phyloP scores from a whole-genome alignment of 2,113 vertebrate genomes.

The Orthonyx spaldingii region DNA sequence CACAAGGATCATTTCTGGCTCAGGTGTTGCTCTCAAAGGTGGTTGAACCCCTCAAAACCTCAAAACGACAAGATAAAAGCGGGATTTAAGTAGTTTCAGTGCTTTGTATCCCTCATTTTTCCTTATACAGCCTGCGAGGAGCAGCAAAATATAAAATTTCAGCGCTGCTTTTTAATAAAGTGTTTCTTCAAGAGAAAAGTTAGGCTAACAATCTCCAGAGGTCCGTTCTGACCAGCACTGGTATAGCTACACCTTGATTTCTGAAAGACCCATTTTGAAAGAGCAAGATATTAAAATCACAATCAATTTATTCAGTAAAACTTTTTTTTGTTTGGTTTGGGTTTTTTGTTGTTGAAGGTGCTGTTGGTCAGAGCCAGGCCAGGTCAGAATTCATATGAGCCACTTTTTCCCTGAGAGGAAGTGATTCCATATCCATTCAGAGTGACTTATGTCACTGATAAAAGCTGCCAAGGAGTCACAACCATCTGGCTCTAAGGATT shows the following conservation, averaged over 20 bases:
- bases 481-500: background rate
- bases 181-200: background rate
- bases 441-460: background rate
- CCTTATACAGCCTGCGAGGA: background rate
- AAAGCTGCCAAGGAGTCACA: background rate
- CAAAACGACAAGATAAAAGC: background rate
- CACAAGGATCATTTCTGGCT: rapidly evolving
- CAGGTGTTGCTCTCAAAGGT: background rate
- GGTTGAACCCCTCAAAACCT: background rate
- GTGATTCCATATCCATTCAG: background rate
- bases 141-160: background rate
- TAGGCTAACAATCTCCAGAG: background rate
- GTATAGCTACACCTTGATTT: background rate
- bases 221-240: background rate
- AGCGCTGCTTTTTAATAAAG: background rate
- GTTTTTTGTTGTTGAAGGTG: background rate
- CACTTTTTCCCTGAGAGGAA: background rate
- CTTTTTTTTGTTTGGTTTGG: no score
- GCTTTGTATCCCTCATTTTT: background rate
- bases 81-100: background rate
- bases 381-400: background rate
- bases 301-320: background rate
- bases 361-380: background rate
- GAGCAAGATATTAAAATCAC: background rate
- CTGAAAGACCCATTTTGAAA: background rate